Percentiles rank a stretch among this genome's conserved stretches.
phyloP scores from a whole-genome alignment of 2,797 vertebrate genomes.

The Leptoclinus maculatus region DNA sequence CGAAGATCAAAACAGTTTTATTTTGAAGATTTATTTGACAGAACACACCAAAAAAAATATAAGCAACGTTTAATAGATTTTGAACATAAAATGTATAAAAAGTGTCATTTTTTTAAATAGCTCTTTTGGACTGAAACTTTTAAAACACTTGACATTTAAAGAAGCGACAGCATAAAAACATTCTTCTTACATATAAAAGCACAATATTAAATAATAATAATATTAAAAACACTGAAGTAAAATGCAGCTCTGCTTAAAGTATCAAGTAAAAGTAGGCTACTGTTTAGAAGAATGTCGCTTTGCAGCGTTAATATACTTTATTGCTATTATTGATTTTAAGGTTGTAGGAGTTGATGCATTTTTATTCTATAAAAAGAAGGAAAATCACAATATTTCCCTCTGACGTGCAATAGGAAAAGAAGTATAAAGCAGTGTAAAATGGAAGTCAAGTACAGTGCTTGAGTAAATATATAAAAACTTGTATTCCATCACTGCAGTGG shows the following conservation, averaged over 20 bases:
- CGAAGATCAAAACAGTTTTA: background rate
- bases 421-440: background rate
- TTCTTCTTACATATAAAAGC: background rate
- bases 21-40: background rate
- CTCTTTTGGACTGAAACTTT: background rate
- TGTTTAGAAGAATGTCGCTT: background rate
- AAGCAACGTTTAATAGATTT: rapidly evolving
- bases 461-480: background rate
- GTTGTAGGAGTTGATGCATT: too few species aligned
- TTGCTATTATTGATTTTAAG: background rate
- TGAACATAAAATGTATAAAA: background rate
- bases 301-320: background rate
- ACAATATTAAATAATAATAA: too few species aligned
- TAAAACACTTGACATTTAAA: background rate
- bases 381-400: background rate
- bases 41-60: background rate
- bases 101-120: background rate
- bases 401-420: background rate
- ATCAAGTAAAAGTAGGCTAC: background rate
- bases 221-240: background rate
- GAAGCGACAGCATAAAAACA: background rate
- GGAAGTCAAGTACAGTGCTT: background rate
- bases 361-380: background rate
- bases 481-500: background rate
- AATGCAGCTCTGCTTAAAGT: background rate